Conservation (phyloP, 2,797 vertebrate species). For the Cygnus olor region DNA sequence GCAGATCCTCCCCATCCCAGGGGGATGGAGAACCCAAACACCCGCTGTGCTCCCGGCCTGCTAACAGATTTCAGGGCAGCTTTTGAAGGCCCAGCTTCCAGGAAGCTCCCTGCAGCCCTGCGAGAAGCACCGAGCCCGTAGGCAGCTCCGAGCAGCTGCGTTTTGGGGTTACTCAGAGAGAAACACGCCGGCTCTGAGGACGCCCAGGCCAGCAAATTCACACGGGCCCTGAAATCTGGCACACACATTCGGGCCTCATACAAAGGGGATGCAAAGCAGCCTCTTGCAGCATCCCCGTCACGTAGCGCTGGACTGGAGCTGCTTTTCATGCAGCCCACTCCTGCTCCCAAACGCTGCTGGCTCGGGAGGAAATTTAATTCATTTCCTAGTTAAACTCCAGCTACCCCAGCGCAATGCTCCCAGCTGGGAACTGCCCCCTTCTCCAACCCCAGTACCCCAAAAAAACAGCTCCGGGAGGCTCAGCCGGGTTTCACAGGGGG, state of each 20-base stretch:
- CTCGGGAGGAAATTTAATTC: slow-evolving; percentile 59
- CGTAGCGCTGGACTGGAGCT: slow-evolving; percentile 61
- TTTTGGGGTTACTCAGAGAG: neutral
- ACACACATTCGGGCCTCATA: slow-evolving; percentile 9
- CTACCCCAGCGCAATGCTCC: neutral
- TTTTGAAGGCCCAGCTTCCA: neutral
- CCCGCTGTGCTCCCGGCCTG: neutral
- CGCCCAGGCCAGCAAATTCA: slow-evolving; percentile 55
- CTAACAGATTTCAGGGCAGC: neutral
- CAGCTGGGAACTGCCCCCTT: neutral
- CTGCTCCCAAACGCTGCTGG: neutral
- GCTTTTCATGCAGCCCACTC: slow-evolving; percentile 62
- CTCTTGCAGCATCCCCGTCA: slow-evolving; percentile 61
- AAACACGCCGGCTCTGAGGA: slow-evolving; percentile 6
- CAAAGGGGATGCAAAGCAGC: slow-evolving; percentile 72
- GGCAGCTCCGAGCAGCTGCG: neutral
- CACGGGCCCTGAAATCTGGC: slow-evolving; percentile 48
- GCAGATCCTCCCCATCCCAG: neutral
- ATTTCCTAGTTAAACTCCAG: slow-evolving; percentile 43
- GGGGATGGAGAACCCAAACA: no score
- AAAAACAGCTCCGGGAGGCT: neutral
- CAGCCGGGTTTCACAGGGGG: neutral
- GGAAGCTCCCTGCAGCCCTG: slow-evolving; percentile 11
- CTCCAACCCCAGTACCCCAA: neutral
- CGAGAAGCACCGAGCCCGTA: neutral